phyloP scores from a whole-genome alignment of 2,888 invertebrate genomes.

The Torymus tubicola region DNA sequence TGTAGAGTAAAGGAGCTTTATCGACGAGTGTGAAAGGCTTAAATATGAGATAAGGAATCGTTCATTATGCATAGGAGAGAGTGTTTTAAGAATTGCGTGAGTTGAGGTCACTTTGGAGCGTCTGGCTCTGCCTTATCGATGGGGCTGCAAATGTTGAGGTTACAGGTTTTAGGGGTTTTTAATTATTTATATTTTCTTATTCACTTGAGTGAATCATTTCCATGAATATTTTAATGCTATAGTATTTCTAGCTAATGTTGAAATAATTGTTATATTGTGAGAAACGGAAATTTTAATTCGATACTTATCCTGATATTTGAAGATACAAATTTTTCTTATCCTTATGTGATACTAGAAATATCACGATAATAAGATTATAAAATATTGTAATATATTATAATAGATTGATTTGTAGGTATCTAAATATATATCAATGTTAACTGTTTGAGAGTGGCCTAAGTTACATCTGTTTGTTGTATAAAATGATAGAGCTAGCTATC shows the following conservation, averaged over 20 bases:
- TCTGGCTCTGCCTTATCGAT: neutral
- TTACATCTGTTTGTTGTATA: constrained; percentile 31
- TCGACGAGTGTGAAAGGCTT: constrained; percentile 16
- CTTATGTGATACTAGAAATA: neutral
- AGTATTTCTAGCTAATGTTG: constrained; percentile 9
- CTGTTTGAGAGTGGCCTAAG: constrained; percentile 41
- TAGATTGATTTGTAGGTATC: constrained; percentile 16
- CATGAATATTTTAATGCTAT: neutral
- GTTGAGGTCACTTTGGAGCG: constrained; percentile 12
- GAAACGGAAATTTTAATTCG: constrained; percentile 7
- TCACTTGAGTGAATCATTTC: too few relatives aligned
- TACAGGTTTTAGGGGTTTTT: neutral
- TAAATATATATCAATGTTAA: constrained; percentile 27
- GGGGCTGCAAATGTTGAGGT: neutral
- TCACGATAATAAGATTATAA: neutral
- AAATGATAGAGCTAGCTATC: constrained; percentile 10
- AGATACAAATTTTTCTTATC: neutral
- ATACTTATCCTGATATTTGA: neutral
- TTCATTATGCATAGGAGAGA: neutral
- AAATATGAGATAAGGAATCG: constrained; percentile 25
- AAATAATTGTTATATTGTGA: constrained; percentile 20
- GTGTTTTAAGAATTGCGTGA: neutral
- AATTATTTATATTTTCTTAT: neutral
- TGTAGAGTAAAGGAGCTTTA: constrained; percentile 33
- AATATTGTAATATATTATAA: constrained; percentile 27